Evolutionary conservation across 2,113 vertebrate genomes (phyloP).

Genomic region (Irena cyanogastra): DNA sequence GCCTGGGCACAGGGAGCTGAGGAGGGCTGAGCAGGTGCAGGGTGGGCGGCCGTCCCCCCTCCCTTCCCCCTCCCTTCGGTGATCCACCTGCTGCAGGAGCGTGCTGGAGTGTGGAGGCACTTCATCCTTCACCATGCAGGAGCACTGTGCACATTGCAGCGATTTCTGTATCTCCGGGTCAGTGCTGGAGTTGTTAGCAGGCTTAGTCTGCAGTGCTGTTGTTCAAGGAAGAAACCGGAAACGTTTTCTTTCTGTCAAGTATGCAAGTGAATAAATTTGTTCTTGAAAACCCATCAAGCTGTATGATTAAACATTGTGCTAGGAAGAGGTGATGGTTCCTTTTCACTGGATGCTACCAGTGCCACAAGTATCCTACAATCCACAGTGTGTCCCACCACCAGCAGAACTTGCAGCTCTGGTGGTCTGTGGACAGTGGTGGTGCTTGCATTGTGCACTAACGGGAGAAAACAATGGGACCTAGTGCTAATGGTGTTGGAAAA

Average conservation of each 20-base stretch:
- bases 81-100: accelerated
- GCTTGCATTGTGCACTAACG: accelerated
- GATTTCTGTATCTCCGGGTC: neutral
- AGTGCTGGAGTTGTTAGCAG: neutral
- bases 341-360: neutral
- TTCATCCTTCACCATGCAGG: accelerated
- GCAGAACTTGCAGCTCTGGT: neutral
- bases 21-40: neutral
- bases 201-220: neutral
- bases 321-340: neutral
- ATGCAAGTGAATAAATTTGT: neutral
- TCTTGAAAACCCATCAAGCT: neutral
- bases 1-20: neutral
- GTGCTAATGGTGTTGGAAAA: neutral
- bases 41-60: neutral
- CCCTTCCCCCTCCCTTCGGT: neutral
- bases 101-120: neutral
- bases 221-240: neutral
- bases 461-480: neutral
- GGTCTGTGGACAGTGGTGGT: accelerated
- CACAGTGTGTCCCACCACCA: accelerated
- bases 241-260: neutral
- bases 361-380: neutral
- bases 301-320: accelerated
- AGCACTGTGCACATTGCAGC: accelerated